phyloP scores from a whole-genome alignment of 2,888 invertebrate genomes.

The Caenorhabditis sp. region DNA sequence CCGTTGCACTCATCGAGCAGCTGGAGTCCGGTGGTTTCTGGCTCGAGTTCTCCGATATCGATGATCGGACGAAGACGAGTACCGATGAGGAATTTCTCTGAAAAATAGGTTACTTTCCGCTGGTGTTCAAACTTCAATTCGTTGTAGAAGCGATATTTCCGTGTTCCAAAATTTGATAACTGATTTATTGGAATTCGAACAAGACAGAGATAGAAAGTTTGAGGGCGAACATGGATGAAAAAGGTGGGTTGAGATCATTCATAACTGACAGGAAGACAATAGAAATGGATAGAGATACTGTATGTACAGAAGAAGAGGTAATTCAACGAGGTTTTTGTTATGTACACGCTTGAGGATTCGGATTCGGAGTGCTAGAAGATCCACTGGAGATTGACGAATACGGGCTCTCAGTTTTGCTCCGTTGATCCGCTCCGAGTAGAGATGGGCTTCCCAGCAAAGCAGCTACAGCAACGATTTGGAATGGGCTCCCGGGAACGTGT shows the following conservation, averaged over 20 bases:
- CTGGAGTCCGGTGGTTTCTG: constrained; percentile 51
- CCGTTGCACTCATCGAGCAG: constrained; percentile 58
- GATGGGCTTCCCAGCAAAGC: constrained; percentile 63
- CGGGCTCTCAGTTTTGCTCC: constrained; percentile 69
- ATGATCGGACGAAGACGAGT: constrained; percentile 50
- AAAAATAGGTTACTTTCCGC: constrained; percentile 2
- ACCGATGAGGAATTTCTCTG: constrained; percentile 52
- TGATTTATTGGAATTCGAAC: neutral
- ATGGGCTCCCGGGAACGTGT: constrained; percentile 76
- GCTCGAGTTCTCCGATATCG: constrained; percentile 41
- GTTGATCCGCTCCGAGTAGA: constrained; percentile 50
- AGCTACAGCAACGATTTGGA: constrained; percentile 73
- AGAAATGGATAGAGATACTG: constrained; percentile 21
- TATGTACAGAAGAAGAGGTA: neutral
- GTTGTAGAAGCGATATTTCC: too few species aligned
- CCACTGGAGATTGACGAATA: constrained; percentile 74
- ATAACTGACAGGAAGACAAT: neutral
- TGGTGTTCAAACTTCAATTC: neutral
- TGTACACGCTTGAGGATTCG: constrained; percentile 63
- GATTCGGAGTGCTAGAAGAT: constrained; percentile 48
- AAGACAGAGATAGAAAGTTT: neutral
- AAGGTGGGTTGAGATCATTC: neutral
- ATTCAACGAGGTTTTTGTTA: neutral
- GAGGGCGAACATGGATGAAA: neutral
- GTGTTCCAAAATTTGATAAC: too few species aligned